Conservation (phyloP, 2,797 vertebrate species). For the Sarcophilus harrisii region DNA sequence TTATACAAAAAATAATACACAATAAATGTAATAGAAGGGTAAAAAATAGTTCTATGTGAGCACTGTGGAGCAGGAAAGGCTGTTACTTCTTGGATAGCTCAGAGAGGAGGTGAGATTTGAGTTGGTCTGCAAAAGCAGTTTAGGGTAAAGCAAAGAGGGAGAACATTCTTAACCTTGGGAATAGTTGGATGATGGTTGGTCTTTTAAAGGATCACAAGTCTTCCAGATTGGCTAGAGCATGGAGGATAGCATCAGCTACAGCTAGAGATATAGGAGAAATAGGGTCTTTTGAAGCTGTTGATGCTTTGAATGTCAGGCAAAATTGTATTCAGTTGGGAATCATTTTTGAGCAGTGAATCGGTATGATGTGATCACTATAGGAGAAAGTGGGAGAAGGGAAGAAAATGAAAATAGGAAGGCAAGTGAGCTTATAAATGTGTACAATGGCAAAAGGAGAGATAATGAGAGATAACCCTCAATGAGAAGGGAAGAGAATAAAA, state of each 20-base stretch:
- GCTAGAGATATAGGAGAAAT: background rate
- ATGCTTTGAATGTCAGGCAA: background rate
- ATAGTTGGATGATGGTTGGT: background rate
- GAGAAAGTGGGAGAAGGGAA: background rate
- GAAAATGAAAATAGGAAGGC: background rate
- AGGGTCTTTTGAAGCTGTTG: background rate
- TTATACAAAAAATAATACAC: background rate
- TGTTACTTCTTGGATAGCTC: background rate
- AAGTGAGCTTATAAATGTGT: background rate
- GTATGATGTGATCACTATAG: background rate
- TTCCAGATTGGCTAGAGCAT: background rate
- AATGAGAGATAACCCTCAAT: background rate
- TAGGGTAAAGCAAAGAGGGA: background rate
- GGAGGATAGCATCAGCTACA: background rate
- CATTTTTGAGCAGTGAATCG: background rate
- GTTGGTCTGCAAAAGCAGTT: background rate
- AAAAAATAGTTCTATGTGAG: background rate
- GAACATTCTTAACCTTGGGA: background rate
- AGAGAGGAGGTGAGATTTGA: background rate
- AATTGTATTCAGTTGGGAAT: background rate
- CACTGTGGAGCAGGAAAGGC: background rate
- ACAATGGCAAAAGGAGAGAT: background rate
- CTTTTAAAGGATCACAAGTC: too few relatives aligned
- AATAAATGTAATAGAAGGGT: background rate
- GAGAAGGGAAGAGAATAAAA: background rate